Conservation (phyloP, 2,888 invertebrate genomes). For the Lamellibrachia columna region DNA sequence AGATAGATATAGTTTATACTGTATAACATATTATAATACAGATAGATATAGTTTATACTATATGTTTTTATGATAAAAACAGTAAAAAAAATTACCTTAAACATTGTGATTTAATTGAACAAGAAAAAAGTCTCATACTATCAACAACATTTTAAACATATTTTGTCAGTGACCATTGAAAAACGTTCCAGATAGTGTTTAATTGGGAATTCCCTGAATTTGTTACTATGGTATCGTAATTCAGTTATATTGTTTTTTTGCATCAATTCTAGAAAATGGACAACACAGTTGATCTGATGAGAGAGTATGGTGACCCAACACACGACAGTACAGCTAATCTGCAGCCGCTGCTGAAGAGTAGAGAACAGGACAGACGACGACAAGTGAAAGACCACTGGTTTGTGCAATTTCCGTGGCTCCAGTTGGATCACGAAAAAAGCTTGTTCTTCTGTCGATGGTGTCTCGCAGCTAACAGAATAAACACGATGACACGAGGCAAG, state of each 20-base stretch:
- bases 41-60: too few relatives aligned
- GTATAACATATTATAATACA: too few relatives aligned
- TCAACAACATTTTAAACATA: too few relatives aligned
- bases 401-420: slow-evolving; percentile 20
- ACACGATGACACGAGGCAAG: slow-evolving; percentile 7
- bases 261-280: not conserved
- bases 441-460: slow-evolving; percentile 19
- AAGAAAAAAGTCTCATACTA: too few relatives aligned
- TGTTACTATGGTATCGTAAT: not conserved
- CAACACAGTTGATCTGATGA: not conserved
- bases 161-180: too few relatives aligned
- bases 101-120: too few relatives aligned
- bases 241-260: not conserved
- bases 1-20: too few relatives aligned
- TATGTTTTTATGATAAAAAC: too few relatives aligned
- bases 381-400: slow-evolving; percentile 18
- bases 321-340: not conserved
- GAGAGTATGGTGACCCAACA: not conserved
- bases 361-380: not conserved
- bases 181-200: too few relatives aligned
- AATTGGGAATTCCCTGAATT: too few relatives aligned
- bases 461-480: not conserved
- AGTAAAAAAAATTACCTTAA: too few relatives aligned
- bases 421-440: slow-evolving; percentile 17
- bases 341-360: not conserved